phyloP scores from a whole-genome alignment of 2,113 vertebrate genomes.

The Grammomys dolichurus region DNA sequence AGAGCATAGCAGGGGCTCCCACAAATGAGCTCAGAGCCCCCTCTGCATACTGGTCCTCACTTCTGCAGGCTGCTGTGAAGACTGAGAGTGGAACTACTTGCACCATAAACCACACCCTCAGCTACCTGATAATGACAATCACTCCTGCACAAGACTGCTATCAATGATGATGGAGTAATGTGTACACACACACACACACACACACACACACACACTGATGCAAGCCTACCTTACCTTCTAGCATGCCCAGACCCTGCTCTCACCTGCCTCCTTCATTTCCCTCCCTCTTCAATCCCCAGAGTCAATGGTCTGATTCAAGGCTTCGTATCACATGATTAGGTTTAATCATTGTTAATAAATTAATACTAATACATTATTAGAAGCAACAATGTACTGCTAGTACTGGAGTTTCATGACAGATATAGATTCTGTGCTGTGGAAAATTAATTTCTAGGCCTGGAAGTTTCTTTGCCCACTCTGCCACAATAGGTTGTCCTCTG shows the following conservation, averaged over 20 bases:
- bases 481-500: not conserved
- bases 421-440: not conserved
- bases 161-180: not conserved
- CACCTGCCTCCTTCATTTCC: not conserved
- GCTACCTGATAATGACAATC: not conserved
- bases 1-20: not conserved
- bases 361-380: not conserved
- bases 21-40: not conserved
- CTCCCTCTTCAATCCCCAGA: not conserved
- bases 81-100: not conserved
- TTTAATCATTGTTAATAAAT: slow-evolving; percentile 39
- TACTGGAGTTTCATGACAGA: not conserved
- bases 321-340: not conserved
- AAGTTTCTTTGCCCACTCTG: not conserved
- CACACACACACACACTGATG: not conserved
- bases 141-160: not conserved
- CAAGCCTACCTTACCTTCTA: not conserved
- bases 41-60: not conserved
- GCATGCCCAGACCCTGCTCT: not conserved
- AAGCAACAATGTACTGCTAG: not conserved
- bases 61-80: not conserved
- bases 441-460: not conserved
- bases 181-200: not conserved
- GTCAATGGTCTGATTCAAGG: not conserved
- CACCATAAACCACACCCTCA: not conserved